Base-by-base conservation (phyloP, 2,113 vertebrate genomes). In the Fulmarus glacialis region DNA sequence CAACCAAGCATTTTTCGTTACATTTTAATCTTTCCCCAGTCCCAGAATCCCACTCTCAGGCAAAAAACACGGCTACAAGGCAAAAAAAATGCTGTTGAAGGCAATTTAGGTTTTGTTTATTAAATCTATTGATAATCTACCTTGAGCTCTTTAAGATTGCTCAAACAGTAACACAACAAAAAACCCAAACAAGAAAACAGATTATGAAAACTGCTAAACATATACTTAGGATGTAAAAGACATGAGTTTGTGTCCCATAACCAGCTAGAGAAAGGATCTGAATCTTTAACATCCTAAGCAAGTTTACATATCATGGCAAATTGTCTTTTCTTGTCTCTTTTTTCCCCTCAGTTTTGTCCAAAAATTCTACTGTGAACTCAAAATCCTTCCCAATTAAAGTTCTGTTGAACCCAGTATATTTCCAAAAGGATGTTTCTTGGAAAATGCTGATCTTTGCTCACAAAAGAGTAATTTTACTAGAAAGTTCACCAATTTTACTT, bases 271-370 rank as follows among this genome's bases (percentile, higher is more conserved):
- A 85, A 64, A 73, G 8, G 21, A 71, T 62, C 42, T 80, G n/a
- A 63, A 58, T 48, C 18, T 66, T 71, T 34, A 87, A 45, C 26
- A 55, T 47, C 17, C 45, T 47, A 42, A 87, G 30, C 15, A 66
- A 60, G 7, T 32, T 38, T 10, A 30, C 32, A 85, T 78, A 68
- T 45, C 26, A 50, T 9, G 15, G 14, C 21, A 67, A 63, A 32
- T 38, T 50, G 47, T 29, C 14, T 12, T 45, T 30, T 71, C 27
- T 23, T 38, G n/a, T 42, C 23, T 58, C 16, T 63, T 50, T 27
- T 3, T 0, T 8, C 30, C 23, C 8, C 4, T 1, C 12, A 7
- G 1, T 70, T 71, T 82, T 34, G 50, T 48, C 56, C 9, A 88
- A 71, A 90, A 88, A 48, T n/a, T 72, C 29, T 53, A 13, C 2